These are phyloP conservation scores for Gastrophryne carolinensis DNA, from an alignment of 2,797 vertebrate species.

Conservation along the genomic window DNA sequence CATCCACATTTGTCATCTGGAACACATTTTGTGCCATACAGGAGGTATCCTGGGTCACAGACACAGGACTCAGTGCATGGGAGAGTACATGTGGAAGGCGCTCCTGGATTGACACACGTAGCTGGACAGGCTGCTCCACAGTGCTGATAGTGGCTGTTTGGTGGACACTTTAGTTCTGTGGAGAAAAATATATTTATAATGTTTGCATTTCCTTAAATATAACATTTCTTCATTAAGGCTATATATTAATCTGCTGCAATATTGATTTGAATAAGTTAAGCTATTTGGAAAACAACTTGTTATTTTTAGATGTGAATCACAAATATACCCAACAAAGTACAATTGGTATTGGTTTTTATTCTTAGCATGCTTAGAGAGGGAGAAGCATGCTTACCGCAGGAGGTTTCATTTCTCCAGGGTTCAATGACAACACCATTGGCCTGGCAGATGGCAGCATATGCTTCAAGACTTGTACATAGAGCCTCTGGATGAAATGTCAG, in stretches of 20 bases:
- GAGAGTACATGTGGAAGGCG: constrained; percentile 30
- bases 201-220: no score
- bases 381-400: constrained; percentile 62
- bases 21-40: constrained; percentile 56
- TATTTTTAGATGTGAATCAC: no score
- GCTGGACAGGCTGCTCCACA: constrained; percentile 62
- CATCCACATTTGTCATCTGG: constrained; percentile 59
- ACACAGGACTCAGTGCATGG: constrained; percentile 55
- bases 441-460: constrained; percentile 61
- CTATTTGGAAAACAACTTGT: no score
- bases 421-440: constrained; percentile 51
- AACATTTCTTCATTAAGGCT: no score
- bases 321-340: no score
- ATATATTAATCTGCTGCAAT: no score
- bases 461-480: constrained; percentile 62
- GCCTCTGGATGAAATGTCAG: constrained; percentile 37
- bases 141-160: constrained; percentile 58
- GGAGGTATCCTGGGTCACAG: constrained; percentile 57
- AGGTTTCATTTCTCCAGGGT: constrained; percentile 60
- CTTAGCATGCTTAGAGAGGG: neutral
- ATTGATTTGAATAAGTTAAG: no score
- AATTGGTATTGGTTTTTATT: no score
- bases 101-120: constrained; percentile 35
- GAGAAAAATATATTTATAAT: neutral
- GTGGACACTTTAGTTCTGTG: constrained; percentile 2